Percentiles rank a stretch among this genome's conserved stretches.
Conservation (phyloP, 1,140 invertebrate species). For the Zaprionus ornatus region DNA sequence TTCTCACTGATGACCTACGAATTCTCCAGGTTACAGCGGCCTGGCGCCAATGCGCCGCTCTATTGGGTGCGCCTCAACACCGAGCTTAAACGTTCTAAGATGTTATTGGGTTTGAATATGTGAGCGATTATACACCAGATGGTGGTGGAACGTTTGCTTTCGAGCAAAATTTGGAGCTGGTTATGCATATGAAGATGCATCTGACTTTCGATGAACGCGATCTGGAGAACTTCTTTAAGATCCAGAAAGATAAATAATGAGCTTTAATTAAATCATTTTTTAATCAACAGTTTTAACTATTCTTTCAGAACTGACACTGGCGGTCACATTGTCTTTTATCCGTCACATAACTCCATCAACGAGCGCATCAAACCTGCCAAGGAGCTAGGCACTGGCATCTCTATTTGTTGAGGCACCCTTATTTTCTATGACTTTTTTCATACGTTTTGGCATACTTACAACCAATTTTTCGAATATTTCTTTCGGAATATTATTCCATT, state of each 20-base stretch:
- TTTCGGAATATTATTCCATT: no score
- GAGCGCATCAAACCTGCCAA: constrained; percentile 91
- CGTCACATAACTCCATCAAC: constrained; percentile 93
- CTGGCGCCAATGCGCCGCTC: constrained; percentile 94
- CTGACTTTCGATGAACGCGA: constrained; percentile 91
- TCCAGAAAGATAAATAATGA: constrained; percentile 86
- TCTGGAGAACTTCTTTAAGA: constrained; percentile 94
- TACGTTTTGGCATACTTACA: no score
- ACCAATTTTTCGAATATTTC: no score
- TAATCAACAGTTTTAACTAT: not conserved
- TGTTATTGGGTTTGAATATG: constrained; percentile 96
- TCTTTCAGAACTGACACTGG: constrained; percentile 85
- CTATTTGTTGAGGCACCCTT: constrained; percentile 97
- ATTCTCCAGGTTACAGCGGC: constrained; percentile 92
- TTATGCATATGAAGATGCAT: constrained; percentile 89
- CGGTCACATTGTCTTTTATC: constrained; percentile 93
- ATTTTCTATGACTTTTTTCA: constrained; percentile 97
- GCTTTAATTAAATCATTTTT: not conserved
- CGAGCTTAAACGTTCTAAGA: constrained; percentile 88
- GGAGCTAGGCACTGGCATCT: constrained; percentile 92
- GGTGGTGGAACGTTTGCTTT: constrained; percentile 92
- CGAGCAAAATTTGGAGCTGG: constrained; percentile 89
- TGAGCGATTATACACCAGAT: constrained; percentile 94
- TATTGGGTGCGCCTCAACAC: constrained; percentile 89
- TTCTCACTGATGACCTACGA: constrained; percentile 99